phyloP scores from a whole-genome alignment of 2,888 invertebrate genomes.

The Heliconius charithonia region DNA sequence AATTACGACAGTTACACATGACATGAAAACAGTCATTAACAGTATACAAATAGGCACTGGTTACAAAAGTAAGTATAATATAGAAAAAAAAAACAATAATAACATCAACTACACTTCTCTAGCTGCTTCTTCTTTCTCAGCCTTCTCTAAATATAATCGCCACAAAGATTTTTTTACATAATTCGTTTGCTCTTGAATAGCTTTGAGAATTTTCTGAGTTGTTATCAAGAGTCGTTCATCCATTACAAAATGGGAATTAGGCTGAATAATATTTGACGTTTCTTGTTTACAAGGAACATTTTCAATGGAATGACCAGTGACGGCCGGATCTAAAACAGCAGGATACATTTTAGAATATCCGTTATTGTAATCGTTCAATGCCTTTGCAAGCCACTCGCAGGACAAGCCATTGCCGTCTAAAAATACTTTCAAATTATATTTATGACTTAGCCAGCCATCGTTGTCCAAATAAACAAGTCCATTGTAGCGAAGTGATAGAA shows the following conservation, averaged over 20 bases:
- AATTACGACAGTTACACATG: neutral
- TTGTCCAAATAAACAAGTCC: constrained; percentile 60
- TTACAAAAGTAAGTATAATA: neutral
- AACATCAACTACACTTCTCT: neutral
- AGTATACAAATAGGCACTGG: constrained; percentile 6
- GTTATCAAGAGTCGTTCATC: constrained; percentile 70
- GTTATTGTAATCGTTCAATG: constrained; percentile 65
- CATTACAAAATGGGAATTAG: constrained; percentile 40
- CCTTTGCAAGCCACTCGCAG: constrained; percentile 69
- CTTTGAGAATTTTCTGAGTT: constrained; percentile 70
- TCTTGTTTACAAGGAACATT: constrained; percentile 67
- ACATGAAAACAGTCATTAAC: neutral
- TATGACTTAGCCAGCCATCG: constrained; percentile 66
- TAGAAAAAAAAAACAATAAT: neutral
- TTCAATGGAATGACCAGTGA: constrained; percentile 60
- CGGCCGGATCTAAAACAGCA: constrained; percentile 49
- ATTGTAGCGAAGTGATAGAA: constrained; percentile 65
- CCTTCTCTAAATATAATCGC: constrained; percentile 50
- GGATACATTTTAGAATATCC: constrained; percentile 71
- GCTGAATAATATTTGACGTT: constrained; percentile 39
- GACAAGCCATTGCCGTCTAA: constrained; percentile 69
- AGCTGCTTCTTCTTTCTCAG: constrained; percentile 43
- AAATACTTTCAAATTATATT: constrained; percentile 59
- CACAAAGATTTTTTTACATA: constrained; percentile 58
- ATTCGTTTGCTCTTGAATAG: constrained; percentile 67